Evolutionary conservation across 2,797 vertebrate genomes (phyloP), one percentile per base, ranked within the genome.

Genomic region (Fratercula arctica): DNA sequence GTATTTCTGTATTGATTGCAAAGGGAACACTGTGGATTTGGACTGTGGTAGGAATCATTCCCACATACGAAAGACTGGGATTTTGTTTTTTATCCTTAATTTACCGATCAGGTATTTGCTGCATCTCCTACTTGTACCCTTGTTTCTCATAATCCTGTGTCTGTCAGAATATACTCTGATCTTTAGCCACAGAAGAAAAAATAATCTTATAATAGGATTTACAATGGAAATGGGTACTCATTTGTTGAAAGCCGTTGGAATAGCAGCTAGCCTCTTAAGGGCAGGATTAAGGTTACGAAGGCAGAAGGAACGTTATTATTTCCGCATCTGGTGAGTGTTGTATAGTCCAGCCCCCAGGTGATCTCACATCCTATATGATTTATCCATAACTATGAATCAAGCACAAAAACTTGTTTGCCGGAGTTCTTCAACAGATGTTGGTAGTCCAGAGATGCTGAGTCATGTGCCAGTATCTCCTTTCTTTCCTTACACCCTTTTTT

Each of bases 341-440:
- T 43, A 28, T 15, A 78, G 61, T 54, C 41, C 68, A 54, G 10
- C 19, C 24, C 46, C 46, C 20, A 64, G 33, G 57, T 89, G 78
- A 43, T 66, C 45, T 80, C 39, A 72, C 41, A 53, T 43, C 33
- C 18, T 76, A 12, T 35, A 13, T 60, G 50, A 64, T 61, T 85
- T 80, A 45, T 75, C 76, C n/a, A 3, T 90, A 69, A 37, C 16
- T 51, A 13, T 10, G 13, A 91, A 85, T 24, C 33, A 54, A 70
- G 63, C 0, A 0, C 6, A 43, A 64, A 72, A n/a, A 9, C 2
- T 3, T 19, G 2, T 43, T 73, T 45, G 1, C 5, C 80, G 31
- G 12, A 18, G 10, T 74, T 60, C 16, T 87, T 82, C n/a, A 85
- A 33, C 20, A 66, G 19, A n/a, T 67, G 5, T 37, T 78, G 6